phyloP scores from a whole-genome alignment of 2,113 vertebrate genomes.

The Hemiprocne comata region DNA sequence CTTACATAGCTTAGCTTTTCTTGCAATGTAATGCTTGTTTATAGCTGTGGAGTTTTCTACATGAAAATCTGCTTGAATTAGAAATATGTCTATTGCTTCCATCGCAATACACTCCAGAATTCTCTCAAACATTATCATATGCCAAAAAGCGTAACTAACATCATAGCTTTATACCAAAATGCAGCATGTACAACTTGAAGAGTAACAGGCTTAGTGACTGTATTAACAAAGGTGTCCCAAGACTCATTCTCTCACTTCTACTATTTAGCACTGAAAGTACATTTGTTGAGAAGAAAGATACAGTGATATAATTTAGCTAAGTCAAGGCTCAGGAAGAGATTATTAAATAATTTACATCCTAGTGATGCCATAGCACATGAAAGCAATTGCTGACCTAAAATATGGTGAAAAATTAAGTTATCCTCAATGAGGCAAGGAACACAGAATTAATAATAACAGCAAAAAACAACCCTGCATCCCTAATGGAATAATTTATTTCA shows the following conservation, averaged over 20 bases:
- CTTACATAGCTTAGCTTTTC: neutral
- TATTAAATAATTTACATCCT: neutral
- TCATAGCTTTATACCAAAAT: neutral
- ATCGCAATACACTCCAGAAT: neutral
- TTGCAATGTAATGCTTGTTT: neutral
- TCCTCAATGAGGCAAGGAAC: neutral
- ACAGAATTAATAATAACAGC: neutral
- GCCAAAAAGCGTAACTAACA: neutral
- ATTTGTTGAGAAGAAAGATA: neutral
- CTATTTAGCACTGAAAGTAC: neutral
- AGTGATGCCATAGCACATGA: neutral
- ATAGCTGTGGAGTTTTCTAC: accelerated
- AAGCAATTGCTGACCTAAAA: neutral
- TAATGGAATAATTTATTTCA: neutral
- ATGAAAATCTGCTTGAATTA: neutral
- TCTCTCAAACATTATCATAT: neutral
- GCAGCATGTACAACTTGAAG: neutral
- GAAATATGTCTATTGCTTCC: neutral
- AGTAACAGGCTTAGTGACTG: neutral
- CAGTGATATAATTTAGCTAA: neutral
- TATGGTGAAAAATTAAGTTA: neutral
- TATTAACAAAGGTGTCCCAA: neutral
- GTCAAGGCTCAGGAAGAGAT: neutral
- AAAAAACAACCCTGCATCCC: neutral
- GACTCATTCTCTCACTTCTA: neutral